Conservation (phyloP, 2,888 invertebrate genomes). For the Tetanocera ferruginea region DNA sequence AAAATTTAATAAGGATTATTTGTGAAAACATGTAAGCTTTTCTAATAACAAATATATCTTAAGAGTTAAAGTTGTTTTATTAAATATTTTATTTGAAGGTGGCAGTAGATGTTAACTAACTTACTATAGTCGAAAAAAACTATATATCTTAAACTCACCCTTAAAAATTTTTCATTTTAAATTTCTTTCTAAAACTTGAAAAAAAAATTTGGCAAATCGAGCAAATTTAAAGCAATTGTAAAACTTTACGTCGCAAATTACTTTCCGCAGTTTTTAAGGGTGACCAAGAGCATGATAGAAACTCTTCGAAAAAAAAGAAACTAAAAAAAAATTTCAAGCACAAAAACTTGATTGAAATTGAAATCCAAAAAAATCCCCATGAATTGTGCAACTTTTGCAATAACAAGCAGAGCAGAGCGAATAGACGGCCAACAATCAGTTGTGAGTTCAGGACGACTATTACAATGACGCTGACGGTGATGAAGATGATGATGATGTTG, state of each 20-base stretch:
- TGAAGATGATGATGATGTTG: conserved; percentile 22
- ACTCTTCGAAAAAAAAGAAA: conserved; percentile 13
- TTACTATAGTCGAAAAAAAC: neutral
- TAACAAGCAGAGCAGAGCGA: conserved; percentile 29
- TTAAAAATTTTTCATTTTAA: neutral
- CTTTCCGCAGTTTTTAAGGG: conserved; percentile 1
- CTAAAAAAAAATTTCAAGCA: neutral
- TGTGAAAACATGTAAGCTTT: too few relatives aligned
- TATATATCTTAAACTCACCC: neutral
- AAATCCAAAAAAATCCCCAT: conserved; percentile 33
- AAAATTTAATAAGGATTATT: too few relatives aligned
- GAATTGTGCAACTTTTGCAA: conserved; percentile 35
- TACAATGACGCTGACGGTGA: conserved; percentile 28
- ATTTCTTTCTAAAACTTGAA: neutral
- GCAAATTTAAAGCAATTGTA: conserved; percentile 28
- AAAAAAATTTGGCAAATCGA: conserved; percentile 3
- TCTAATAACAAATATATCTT: too few relatives aligned
- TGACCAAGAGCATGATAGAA: neutral
- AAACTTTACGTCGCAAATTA: conserved; percentile 32
- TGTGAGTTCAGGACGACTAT: conserved; percentile 29
- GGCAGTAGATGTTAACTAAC: too few relatives aligned
- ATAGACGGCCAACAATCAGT: conserved; percentile 22
- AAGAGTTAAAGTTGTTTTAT: too few relatives aligned
- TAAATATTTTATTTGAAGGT: too few relatives aligned
- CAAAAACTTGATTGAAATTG: conserved; percentile 34